Conservation (phyloP, 2,113 vertebrate species). For the Sinocyclocheilus rhinocerous region DNA sequence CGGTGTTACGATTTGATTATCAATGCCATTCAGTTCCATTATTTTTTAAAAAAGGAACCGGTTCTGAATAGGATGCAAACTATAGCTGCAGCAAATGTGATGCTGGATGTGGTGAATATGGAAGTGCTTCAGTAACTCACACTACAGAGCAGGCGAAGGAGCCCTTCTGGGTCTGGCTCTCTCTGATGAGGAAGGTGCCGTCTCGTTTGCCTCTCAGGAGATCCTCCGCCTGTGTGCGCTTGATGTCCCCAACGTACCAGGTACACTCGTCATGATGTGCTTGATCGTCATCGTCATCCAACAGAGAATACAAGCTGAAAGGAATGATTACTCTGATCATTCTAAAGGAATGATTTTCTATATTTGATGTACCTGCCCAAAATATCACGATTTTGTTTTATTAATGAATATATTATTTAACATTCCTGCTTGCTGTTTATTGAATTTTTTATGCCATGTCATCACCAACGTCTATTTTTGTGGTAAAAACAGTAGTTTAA, state of each 20-base stretch:
- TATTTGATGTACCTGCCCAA: not conserved
- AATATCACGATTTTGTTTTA: not conserved
- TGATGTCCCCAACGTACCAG: constrained; percentile 96
- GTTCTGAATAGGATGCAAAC: not conserved
- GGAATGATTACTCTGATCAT: not conserved
- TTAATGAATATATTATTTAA: not conserved
- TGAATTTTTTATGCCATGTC: no score
- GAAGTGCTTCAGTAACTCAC: constrained; percentile 76
- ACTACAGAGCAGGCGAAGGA: constrained; percentile 95
- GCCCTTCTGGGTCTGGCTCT: constrained; percentile 92
- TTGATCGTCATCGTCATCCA: constrained; percentile 95
- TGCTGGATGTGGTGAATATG: not conserved
- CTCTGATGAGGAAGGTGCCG: constrained; percentile 96
- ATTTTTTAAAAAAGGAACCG: not conserved
- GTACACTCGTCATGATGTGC: constrained; percentile 94
- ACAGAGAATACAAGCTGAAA: constrained; percentile 92
- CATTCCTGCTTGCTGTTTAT: no score
- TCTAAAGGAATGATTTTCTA: no score
- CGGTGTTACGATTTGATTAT: not conserved
- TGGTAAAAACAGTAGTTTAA: not conserved
- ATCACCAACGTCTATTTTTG: not conserved
- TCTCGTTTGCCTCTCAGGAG: constrained; percentile 90
- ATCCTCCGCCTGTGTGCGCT: constrained; percentile 89
- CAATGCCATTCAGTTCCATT: not conserved
- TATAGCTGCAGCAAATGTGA: not conserved